Conservation (phyloP, 2,113 vertebrate species). For the Todiramphus saurophagus region DNA sequence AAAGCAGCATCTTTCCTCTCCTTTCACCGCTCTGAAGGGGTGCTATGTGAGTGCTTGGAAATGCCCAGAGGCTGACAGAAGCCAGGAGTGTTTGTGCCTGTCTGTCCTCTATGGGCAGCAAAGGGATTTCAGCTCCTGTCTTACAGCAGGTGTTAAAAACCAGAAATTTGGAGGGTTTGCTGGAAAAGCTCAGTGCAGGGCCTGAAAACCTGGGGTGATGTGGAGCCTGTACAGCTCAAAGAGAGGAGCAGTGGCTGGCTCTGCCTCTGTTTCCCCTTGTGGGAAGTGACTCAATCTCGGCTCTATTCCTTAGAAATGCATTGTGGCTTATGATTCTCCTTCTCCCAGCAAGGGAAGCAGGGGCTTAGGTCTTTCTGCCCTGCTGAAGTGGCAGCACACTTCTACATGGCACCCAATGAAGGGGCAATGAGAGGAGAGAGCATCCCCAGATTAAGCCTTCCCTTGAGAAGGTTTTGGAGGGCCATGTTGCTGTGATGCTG, state of each 20-base stretch:
- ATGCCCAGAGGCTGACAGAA: background rate
- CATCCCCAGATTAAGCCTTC: background rate
- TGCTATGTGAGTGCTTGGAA: fast-evolving
- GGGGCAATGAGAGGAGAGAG: fast-evolving
- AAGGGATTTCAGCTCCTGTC: background rate
- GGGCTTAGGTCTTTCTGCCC: background rate
- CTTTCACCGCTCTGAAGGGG: background rate
- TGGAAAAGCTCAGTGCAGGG: background rate
- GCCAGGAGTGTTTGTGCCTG: background rate
- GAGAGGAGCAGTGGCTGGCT: background rate
- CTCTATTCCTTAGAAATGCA: background rate
- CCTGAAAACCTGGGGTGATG: background rate
- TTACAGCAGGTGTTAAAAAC: background rate
- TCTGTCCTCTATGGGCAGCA: fast-evolving
- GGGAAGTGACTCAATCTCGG: background rate
- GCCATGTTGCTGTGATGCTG: fast-evolving
- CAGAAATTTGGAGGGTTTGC: background rate
- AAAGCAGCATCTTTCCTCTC: background rate
- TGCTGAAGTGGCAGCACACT: background rate
- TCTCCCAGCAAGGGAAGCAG: background rate
- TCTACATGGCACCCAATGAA: fast-evolving
- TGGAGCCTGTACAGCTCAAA: fast-evolving
- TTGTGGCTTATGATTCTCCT: background rate
- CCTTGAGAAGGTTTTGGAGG: background rate
- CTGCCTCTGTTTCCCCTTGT: background rate